phyloP scores from a whole-genome alignment of 2,888 invertebrate genomes.

The Tyria jacobaeae region DNA sequence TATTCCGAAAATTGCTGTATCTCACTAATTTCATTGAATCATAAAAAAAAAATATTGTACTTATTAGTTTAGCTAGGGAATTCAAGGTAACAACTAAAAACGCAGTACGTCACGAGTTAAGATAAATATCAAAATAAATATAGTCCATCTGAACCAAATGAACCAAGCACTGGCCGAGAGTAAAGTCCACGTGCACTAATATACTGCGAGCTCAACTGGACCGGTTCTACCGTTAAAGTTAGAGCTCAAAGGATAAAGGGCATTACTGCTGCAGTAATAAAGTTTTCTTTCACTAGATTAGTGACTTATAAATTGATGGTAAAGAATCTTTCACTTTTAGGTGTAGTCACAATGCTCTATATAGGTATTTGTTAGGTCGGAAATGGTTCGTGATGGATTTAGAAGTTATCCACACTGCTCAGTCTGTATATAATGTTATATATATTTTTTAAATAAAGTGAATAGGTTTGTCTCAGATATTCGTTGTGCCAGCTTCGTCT shows the following conservation, averaged over 20 bases:
- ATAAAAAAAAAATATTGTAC: too few species aligned
- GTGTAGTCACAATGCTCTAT: slow-evolving; percentile 37
- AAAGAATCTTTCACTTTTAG: slow-evolving; percentile 32
- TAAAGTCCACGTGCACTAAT: slow-evolving; percentile 10
- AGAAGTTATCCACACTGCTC: too few species aligned
- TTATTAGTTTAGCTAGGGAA: too few species aligned
- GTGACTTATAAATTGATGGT: slow-evolving; percentile 22
- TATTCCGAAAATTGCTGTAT: too few species aligned
- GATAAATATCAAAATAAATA: background rate
- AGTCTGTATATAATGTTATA: too few species aligned
- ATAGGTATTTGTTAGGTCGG: slow-evolving; percentile 15
- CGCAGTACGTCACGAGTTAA: too few species aligned
- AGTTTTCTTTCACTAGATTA: slow-evolving; percentile 26
- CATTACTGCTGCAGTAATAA: slow-evolving; percentile 34
- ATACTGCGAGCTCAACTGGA: slow-evolving; percentile 50
- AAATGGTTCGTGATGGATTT: background rate
- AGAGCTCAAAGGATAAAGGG: slow-evolving; percentile 20
- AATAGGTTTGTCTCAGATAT: too few species aligned
- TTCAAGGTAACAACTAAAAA: too few species aligned
- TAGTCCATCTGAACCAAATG: background rate
- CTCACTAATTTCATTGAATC: too few species aligned
- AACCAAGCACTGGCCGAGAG: slow-evolving; percentile 1
- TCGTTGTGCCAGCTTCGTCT: too few species aligned
- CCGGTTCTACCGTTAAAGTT: slow-evolving; percentile 70
- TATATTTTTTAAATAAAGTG: too few species aligned